These are phyloP conservation scores for Ia io DNA, from an alignment of 2,113 vertebrate genomes.

Conservation along the genomic window DNA sequence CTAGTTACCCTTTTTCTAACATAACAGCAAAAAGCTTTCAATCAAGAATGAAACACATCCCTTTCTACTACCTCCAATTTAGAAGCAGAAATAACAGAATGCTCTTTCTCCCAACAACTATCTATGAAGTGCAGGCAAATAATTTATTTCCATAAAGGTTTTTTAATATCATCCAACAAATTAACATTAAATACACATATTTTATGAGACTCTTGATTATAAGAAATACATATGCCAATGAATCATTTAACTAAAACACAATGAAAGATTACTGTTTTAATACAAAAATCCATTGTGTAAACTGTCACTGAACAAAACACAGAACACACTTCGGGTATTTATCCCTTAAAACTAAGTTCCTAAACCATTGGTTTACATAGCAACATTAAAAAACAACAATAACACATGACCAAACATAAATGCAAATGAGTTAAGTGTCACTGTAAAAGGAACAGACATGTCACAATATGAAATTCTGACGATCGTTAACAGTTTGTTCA, in stretches of 20 bases:
- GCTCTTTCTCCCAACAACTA: neutral
- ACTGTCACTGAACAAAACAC: conserved; percentile 57
- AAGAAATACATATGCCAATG: conserved; percentile 48
- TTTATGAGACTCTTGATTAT: conserved; percentile 58
- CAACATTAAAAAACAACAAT: conserved; percentile 78
- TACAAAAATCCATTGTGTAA: conserved; percentile 55
- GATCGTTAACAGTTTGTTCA: conserved; percentile 62
- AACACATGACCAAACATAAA: conserved; percentile 78
- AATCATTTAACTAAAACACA: conserved; percentile 56
- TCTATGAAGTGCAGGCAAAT: conserved; percentile 40
- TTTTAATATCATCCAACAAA: conserved; percentile 53
- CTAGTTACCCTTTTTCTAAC: conserved; percentile 44
- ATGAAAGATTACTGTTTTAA: conserved; percentile 51
- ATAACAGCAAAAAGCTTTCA: conserved; percentile 44
- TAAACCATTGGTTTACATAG: conserved; percentile 40
- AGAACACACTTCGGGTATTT: conserved; percentile 35
- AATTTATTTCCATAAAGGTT: conserved; percentile 10
- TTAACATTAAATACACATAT: conserved; percentile 55
- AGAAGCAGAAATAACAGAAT: conserved; percentile 55
- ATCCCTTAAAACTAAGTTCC: conserved; percentile 46
- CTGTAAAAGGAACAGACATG: conserved; percentile 74
- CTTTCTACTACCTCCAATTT: neutral
- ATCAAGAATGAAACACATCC: conserved; percentile 31
- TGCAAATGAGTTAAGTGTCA: conserved; percentile 78
- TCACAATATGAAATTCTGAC: conserved; percentile 79